Conservation (phyloP, 1,140 invertebrate species). For the Drosophila subobscura region DNA sequence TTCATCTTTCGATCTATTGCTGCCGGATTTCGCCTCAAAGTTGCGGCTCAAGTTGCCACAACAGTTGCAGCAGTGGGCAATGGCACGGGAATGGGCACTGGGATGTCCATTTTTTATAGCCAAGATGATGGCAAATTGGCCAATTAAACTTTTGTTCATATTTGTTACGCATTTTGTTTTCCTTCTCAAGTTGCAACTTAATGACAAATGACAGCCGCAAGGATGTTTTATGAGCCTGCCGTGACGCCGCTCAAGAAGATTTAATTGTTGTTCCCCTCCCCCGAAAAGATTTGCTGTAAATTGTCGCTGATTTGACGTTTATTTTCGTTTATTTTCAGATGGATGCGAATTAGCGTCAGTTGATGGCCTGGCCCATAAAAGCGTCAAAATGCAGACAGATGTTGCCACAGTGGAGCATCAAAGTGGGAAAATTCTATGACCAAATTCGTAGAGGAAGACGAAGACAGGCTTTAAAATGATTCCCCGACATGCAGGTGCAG, state of each 20-base stretch:
- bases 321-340: conserved; percentile 23
- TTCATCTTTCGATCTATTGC: conserved; percentile 52
- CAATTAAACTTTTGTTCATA: conserved; percentile 77
- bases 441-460: no score
- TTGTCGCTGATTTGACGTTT: conserved; percentile 21
- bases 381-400: not conserved
- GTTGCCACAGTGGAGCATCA: not conserved
- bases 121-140: conserved; percentile 70
- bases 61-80: conserved; percentile 42
- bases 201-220: conserved; percentile 47
- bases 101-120: conserved; percentile 56
- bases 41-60: conserved; percentile 21
- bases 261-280: conserved; percentile 43
- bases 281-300: conserved; percentile 38
- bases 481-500: not conserved
- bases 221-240: conserved; percentile 48
- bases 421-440: not conserved
- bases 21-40: not conserved
- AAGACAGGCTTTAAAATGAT: no score
- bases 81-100: not conserved
- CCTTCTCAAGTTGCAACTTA: conserved; percentile 55
- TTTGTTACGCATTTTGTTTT: conserved; percentile 61
- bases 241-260: conserved; percentile 24
- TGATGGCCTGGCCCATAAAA: conserved; percentile 13
- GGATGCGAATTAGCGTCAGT: conserved; percentile 1